These are phyloP conservation scores for Dipodomys ordii DNA, from an alignment of 2,113 vertebrate species.

Conservation along the genomic window DNA sequence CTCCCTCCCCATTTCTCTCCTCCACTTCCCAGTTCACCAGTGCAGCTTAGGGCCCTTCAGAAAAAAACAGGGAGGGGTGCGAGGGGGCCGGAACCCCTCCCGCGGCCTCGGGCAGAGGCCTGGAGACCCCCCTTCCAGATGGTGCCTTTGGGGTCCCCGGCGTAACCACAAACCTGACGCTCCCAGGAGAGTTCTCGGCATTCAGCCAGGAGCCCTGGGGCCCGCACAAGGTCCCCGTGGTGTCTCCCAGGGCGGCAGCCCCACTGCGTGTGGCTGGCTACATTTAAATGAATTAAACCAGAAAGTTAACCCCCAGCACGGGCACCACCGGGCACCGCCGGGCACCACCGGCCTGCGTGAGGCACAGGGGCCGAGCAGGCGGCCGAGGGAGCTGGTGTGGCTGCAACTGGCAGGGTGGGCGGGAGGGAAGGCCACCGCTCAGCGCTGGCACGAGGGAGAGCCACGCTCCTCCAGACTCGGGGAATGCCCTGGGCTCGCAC, in stretches of 20 bases:
- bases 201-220: neutral
- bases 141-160: neutral
- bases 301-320: fast-evolving
- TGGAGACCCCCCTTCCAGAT: fast-evolving
- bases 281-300: too few species aligned
- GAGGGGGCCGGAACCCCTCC: neutral
- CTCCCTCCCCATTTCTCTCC: neutral
- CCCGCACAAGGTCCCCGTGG: too few species aligned
- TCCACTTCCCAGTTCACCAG: too few species aligned
- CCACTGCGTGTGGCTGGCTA: fast-evolving
- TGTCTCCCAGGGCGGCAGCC: fast-evolving
- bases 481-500: neutral
- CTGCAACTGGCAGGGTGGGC: slow-evolving; percentile 60
- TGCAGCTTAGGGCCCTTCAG: neutral
- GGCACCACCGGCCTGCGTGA: too few species aligned
- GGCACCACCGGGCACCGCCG: neutral
- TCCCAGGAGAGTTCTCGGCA: fast-evolving
- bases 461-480: neutral
- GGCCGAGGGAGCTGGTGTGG: neutral
- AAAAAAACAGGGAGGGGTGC: fast-evolving
- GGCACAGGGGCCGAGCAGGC: neutral
- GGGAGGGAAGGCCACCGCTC: neutral
- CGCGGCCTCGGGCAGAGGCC: too few species aligned
- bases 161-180: neutral
- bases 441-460: neutral